Conservation (phyloP, 30 jellyfish, hydroid and myxozoan genomes). For the Turritopsis dohrnii region DNA sequence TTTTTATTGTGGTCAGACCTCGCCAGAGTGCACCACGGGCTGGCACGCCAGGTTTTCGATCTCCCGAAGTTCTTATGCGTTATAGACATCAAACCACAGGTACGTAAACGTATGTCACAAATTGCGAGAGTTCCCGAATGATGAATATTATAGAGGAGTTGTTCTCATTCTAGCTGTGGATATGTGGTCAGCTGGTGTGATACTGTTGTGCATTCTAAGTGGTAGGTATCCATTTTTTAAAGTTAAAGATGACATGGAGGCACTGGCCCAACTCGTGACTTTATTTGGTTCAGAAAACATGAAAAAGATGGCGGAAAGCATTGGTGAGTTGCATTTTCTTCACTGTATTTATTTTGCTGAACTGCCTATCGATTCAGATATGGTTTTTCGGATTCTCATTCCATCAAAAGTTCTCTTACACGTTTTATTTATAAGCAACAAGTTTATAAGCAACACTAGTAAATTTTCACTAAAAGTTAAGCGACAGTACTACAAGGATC, state of each 20-base stretch:
- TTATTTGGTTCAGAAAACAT: conserved; percentile 85
- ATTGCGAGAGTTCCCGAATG: not conserved
- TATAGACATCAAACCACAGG: conserved; percentile 94
- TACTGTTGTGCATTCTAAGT: conserved; percentile 70
- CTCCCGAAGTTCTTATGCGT: conserved; percentile 94
- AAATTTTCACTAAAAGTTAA: no score
- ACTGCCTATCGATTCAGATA: no score
- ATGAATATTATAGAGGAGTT: no score
- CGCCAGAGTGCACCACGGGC: conserved; percentile 98
- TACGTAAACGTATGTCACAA: conserved; percentile 27
- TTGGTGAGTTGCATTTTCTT: conserved; percentile 41
- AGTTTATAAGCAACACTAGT: no score
- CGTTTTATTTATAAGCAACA: no score
- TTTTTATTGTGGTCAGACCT: conserved; percentile 39
- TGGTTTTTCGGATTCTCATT: not conserved
- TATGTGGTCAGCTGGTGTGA: conserved; percentile 98
- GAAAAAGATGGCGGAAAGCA: conserved; percentile 16
- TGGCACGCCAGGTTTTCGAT: conserved; percentile 99
- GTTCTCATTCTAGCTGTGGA: conserved; percentile 98
- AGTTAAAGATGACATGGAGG: conserved; percentile 81
- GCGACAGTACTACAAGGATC: no score
- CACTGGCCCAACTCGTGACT: conserved; percentile 77
- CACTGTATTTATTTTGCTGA: no score
- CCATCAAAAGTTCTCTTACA: no score
- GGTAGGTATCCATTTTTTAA: conserved; percentile 99